Conservation (phyloP, 2,797 vertebrate genomes). For the Dendrocincla tyrannina region DNA sequence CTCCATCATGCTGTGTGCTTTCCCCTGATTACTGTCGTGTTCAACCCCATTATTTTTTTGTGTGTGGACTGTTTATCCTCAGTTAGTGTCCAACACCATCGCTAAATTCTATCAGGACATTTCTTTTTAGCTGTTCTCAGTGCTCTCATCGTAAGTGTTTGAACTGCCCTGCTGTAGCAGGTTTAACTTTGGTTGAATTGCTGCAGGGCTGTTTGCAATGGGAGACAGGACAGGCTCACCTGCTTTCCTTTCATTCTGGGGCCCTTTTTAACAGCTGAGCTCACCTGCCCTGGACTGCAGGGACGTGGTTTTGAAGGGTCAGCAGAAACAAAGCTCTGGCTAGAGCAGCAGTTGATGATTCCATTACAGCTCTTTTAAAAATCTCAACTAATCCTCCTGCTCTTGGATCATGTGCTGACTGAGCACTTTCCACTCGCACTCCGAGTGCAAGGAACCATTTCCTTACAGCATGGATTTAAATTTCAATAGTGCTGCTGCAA, state of each 20-base stretch:
- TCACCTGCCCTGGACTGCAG: neutral
- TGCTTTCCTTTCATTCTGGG: neutral
- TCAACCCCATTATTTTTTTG: neutral
- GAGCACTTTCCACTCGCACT: neutral
- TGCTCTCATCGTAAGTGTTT: neutral
- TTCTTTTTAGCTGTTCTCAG: neutral
- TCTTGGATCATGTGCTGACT: slow-evolving; percentile 4
- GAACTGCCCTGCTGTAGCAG: neutral
- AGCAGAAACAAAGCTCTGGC: neutral
- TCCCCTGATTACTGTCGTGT: neutral
- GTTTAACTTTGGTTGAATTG: neutral
- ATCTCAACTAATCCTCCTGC: neutral
- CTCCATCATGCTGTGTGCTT: neutral
- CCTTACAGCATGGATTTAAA: neutral
- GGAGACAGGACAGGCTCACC: neutral
- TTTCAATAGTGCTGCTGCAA: slow-evolving; percentile 17
- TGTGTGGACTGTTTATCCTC: neutral
- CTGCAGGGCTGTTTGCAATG: neutral
- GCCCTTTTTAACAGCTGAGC: neutral
- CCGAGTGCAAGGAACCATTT: neutral
- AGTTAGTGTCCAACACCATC: neutral
- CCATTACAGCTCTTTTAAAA: neutral
- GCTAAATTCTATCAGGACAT: neutral
- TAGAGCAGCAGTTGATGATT: neutral
- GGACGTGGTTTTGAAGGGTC: neutral